phyloP scores from a whole-genome alignment of 2,888 invertebrate genomes.

The Portevinia maculata region DNA sequence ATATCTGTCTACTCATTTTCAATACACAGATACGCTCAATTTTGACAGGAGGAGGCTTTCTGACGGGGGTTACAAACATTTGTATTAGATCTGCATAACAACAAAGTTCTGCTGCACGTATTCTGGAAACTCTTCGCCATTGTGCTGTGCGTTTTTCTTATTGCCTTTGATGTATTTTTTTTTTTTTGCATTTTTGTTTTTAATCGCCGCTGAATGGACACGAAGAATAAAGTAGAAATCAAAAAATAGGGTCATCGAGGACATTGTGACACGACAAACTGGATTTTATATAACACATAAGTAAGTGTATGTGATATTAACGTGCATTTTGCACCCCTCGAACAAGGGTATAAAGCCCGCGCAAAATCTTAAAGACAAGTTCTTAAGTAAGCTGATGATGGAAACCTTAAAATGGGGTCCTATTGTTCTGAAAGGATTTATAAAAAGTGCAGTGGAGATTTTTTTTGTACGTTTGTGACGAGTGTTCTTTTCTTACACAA shows the following conservation, averaged over 20 bases:
- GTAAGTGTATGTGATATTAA: slow-evolving; percentile 28
- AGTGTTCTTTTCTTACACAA: too few relatives aligned
- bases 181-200: slow-evolving; percentile 39
- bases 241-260: slow-evolving; percentile 54
- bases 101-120: slow-evolving; percentile 48
- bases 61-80: slow-evolving; percentile 13
- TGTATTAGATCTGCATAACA: slow-evolving; percentile 44
- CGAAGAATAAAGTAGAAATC: slow-evolving; percentile 53
- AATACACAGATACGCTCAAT: slow-evolving; percentile 36
- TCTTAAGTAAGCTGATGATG: slow-evolving; percentile 36
- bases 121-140: slow-evolving; percentile 36
- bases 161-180: slow-evolving; percentile 9
- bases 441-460: slow-evolving; percentile 14
- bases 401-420: slow-evolving; percentile 10
- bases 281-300: slow-evolving; percentile 40
- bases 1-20: not conserved
- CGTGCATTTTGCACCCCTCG: slow-evolving; percentile 56
- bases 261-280: slow-evolving; percentile 54
- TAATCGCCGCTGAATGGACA: slow-evolving; percentile 66
- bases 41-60: slow-evolving; percentile 46
- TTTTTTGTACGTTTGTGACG: too few relatives aligned
- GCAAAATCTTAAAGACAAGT: slow-evolving; percentile 70
- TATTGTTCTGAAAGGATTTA: slow-evolving; percentile 1
- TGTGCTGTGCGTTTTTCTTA: slow-evolving; percentile 49
- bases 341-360: slow-evolving; percentile 70